Evolutionary conservation across 92 coral and sea anemone genomes (phyloP), one percentile per base, ranked within the genome.

Genomic region (Zoanthus sociatus): DNA sequence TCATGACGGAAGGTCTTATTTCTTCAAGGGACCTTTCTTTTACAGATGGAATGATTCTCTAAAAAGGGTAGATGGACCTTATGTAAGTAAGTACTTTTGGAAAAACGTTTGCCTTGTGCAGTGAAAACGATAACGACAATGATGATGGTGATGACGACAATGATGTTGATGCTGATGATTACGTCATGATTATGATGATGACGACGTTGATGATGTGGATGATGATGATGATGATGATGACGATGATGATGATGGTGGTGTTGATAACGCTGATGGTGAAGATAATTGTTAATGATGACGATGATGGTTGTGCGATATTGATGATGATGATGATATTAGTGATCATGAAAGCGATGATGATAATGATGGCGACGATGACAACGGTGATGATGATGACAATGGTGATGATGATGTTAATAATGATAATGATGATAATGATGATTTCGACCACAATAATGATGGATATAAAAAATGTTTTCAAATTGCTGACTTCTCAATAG

Each of bases 21-120:
- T 88, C 82, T 88, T 88, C 67, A 79, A 79, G 76, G 90, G 78
- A 44, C 82, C 48, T 3, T 42, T 33, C 48, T 88, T 70, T 55
- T 88, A 85, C 81, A 73, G 9, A 4, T 82, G 76, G 76, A 71
- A 71, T 15, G 76, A 71, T 9, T 26, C 76, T 17, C 17, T 44
- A 12, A 42, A 14, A 0, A 73, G 53, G 30, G 77, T 37, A 14
- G 77, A 73, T 45, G 77, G 77, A 1, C 77, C 77, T 16, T 73
- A 37, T 73, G 47, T 13, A 37, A 73, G n/a, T 44, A 44, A 73
- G 77, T 1, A 5, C 6, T 14, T 11, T 4, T 73, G 77, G 77
- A 33, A 16, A 73, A 73, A 73, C 44, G 21, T 37, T 37, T 73
- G 77, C 77, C 44, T 73, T 73, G 77, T 73, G 50, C 42, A 16